These are phyloP conservation scores for Agrotis segetum DNA, from an alignment of 2,888 invertebrate species.

Conservation along the genomic window DNA sequence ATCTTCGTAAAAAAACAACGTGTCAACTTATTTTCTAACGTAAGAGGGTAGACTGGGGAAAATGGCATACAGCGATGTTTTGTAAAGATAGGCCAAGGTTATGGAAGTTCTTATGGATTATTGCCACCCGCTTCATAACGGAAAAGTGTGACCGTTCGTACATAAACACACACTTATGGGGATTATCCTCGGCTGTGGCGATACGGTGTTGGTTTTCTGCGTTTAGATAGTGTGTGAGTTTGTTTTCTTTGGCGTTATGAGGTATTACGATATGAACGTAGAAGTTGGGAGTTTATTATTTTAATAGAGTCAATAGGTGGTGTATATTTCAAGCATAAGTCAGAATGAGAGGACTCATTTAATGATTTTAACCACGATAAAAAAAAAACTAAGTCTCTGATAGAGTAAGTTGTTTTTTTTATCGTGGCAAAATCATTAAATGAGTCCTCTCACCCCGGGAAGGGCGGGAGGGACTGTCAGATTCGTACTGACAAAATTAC, in stretches of 20 bases:
- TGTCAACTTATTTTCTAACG: constrained; percentile 44
- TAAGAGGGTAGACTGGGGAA: constrained; percentile 47
- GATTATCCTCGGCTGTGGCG: constrained; percentile 41
- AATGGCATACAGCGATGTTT: constrained; percentile 45
- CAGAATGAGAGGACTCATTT: too few relatives aligned
- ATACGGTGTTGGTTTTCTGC: constrained; percentile 18
- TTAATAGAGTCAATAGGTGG: too few relatives aligned
- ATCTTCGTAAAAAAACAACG: constrained; percentile 21
- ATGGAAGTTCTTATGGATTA: constrained; percentile 57
- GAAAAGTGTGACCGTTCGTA: constrained; percentile 53
- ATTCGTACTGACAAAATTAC: too few relatives aligned
- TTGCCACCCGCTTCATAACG: constrained; percentile 52
- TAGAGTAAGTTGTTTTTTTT: too few relatives aligned
- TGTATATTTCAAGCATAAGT: too few relatives aligned
- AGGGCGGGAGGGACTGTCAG: too few relatives aligned
- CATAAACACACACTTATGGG: constrained; percentile 52
- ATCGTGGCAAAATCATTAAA: too few relatives aligned
- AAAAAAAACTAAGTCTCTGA: too few relatives aligned
- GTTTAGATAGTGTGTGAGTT: not conserved
- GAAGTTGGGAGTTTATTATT: too few relatives aligned
- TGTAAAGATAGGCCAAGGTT: constrained; percentile 54
- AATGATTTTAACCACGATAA: too few relatives aligned
- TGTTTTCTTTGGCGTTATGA: not conserved
- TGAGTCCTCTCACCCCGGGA: too few relatives aligned
- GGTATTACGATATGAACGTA: too few relatives aligned